phyloP scores from a whole-genome alignment of 2,113 vertebrate species.

The Canis aureus region DNA sequence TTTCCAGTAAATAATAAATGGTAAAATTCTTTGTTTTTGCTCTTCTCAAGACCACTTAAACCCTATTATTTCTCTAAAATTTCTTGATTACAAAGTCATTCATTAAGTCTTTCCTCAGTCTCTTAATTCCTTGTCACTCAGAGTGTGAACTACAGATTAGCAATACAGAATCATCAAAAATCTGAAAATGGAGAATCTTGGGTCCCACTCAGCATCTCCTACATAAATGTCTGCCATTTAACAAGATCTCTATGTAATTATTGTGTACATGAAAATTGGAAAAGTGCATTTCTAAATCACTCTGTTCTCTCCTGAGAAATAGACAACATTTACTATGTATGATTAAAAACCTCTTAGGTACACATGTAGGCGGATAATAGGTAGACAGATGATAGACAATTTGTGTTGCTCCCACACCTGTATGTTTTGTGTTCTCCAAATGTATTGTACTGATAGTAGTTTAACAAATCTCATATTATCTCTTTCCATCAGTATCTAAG shows the following conservation, averaged over 20 bases:
- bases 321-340: neutral
- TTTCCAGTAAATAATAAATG: neutral
- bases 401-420: neutral
- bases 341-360: neutral
- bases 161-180: neutral
- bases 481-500: neutral
- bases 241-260: neutral
- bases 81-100: neutral
- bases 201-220: neutral
- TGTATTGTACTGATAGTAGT: neutral
- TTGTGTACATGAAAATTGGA: neutral
- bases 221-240: neutral
- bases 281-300: neutral
- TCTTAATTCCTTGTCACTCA: neutral
- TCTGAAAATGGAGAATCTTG: neutral
- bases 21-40: neutral
- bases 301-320: neutral
- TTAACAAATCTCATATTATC: neutral
- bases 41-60: neutral
- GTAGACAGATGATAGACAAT: neutral
- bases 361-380: neutral
- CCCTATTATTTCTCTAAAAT: neutral
- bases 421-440: neutral
- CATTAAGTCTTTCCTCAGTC: neutral
- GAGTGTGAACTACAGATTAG: neutral